Percentiles rank a stretch among this genome's conserved stretches.
phyloP scores from a whole-genome alignment of 2,113 vertebrate genomes.

The Murina feae region DNA sequence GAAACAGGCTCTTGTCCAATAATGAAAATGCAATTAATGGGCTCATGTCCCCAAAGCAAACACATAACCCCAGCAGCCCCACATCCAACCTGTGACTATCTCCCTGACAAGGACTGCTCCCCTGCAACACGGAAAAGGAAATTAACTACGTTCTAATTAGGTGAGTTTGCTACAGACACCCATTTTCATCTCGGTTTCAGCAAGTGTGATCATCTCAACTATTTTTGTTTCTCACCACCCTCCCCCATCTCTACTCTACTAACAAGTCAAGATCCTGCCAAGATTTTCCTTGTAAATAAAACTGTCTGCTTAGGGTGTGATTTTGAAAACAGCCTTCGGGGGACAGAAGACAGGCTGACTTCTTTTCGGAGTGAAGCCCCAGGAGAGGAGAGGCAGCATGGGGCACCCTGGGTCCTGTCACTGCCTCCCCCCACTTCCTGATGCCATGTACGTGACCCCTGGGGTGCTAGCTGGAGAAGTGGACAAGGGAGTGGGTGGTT shows the following conservation, averaged over 20 bases:
- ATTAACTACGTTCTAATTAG: conserved; percentile 81
- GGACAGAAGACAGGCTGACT: conserved; percentile 50
- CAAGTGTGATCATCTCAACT: conserved; percentile 79
- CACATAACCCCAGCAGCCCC: neutral
- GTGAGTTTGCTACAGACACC: conserved; percentile 78
- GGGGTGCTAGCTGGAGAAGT: neutral
- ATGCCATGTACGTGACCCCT: neutral
- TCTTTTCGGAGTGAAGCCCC: conserved; percentile 40
- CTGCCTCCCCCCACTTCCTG: neutral
- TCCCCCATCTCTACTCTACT: conserved; percentile 67
- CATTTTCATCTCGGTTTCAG: conserved; percentile 74
- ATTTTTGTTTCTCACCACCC: conserved; percentile 73
- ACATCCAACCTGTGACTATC: conserved; percentile 51
- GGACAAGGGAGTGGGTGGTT: neutral
- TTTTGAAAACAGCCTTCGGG: conserved; percentile 62
- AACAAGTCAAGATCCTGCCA: conserved; percentile 76
- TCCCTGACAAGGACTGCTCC: neutral
- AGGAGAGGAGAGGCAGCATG: neutral
- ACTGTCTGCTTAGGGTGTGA: conserved; percentile 71
- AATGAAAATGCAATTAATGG: conserved; percentile 1
- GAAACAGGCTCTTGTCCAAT: neutral
- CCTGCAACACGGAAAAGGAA: conserved; percentile 70
- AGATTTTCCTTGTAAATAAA: conserved; percentile 74
- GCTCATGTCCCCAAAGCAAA: conserved; percentile 1
- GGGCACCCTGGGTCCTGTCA: neutral